Base-by-base conservation (phyloP, 2,797 vertebrate genomes). In the Notamacropus eugenii region DNA sequence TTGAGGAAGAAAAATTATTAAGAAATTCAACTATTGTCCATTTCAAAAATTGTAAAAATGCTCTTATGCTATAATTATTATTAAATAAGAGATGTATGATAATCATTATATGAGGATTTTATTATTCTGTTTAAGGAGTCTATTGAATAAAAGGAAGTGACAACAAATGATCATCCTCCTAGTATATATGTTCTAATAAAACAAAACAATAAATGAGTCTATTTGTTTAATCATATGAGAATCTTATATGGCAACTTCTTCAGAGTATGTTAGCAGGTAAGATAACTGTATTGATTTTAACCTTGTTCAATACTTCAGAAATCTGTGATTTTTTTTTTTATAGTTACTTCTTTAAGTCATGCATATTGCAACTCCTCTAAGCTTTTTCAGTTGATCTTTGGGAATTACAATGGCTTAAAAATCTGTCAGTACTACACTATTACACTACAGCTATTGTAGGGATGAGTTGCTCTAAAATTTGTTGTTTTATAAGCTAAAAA, bases 21-120 rank as follows among this genome's bases (percentile, higher is more conserved):
- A 96, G 93, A 95, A 98, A 96, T 98, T 98, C 94, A 28, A 98
- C 97, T 97, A 97, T 19, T 95, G 90, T 92, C 22, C 90, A 94
- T 52, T 95, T 95, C 6, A 74, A 96, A 97, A 52, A 94, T 27
- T 92, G 14, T 0, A 0, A 94, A 57, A 96, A 19, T 98, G 31
- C 52, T 96, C 97, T 97, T 96, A 93, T 97, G 98, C 92, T 97
- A 93, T 97, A 95, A 96, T 97, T 97, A 97, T 97, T 97, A 96
- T 96, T 96, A 98, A 98, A 97, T 96, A 87, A 98, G 94, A 96
- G 74, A 93, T 98, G 97, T 8, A 4, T 95, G 24, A 92, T 97
- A 95, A 97, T 95, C 56, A 82, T 96, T 97, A 58, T 92, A 4
- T 90, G 93, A 94, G 58, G 93, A 52, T 46, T 95, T 93, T 50